These are phyloP conservation scores for Hormiphora californensis DNA, from an alignment of 37 sponge, comb jelly and placozoan species.

Conservation along the genomic window DNA sequence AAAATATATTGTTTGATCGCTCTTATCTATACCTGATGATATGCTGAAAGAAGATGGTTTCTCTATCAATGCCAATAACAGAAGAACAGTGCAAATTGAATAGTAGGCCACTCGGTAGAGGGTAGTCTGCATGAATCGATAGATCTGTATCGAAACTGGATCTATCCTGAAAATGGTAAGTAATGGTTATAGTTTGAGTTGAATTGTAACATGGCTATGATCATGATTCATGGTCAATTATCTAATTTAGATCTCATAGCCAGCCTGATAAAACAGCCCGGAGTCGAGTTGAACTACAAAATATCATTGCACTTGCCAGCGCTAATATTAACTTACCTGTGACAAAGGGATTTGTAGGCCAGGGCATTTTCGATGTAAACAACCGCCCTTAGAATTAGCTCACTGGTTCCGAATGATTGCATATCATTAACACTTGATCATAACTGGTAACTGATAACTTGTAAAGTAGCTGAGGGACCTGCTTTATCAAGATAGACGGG, in stretches of 20 bases:
- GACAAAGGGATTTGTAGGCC: conserved; percentile 8
- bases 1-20: too few relatives aligned
- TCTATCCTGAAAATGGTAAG: not conserved
- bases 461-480: too few relatives aligned
- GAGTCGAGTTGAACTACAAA: too few relatives aligned
- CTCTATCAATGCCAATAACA: conserved; percentile 18
- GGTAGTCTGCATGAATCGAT: not conserved
- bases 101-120: not conserved
- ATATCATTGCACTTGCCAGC: too few relatives aligned
- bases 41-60: conserved; percentile 14
- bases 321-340: not conserved
- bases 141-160: not conserved
- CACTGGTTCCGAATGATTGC: not conserved
- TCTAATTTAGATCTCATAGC: too few relatives aligned
- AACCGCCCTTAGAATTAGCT: not conserved
- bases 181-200: too few relatives aligned
- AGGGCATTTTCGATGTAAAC: conserved; percentile 38
- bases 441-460: too few relatives aligned
- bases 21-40: not conserved
- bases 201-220: too few relatives aligned
- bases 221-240: too few relatives aligned
- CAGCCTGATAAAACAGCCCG: too few relatives aligned
- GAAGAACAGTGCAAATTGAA: not conserved
- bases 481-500: too few relatives aligned
- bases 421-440: too few relatives aligned